Percentiles rank a stretch among this genome's conserved stretches.
phyloP scores from a whole-genome alignment of 2,888 invertebrate species.

The Sinodicranocentrus sp. region DNA sequence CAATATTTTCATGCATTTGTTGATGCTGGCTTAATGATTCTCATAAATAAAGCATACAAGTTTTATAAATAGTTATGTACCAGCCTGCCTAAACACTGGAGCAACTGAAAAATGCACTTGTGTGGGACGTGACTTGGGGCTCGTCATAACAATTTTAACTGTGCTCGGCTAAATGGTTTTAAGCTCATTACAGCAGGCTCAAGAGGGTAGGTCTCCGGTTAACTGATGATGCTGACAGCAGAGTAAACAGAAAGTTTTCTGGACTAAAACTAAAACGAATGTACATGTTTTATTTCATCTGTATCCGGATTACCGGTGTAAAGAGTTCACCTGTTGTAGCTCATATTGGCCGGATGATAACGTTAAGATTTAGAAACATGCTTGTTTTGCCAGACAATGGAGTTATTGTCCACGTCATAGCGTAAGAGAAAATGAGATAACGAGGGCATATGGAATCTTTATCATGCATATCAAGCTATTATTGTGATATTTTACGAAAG shows the following conservation, averaged over 20 bases:
- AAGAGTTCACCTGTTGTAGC: conserved; percentile 32
- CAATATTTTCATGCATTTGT: no score
- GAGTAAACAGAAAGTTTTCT: background rate
- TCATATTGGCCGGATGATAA: no score
- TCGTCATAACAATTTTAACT: conserved; percentile 59
- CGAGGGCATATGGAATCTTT: no score
- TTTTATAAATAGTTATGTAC: conserved; percentile 64
- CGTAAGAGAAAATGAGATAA: no score
- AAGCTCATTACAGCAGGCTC: conserved; percentile 35
- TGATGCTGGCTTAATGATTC: no score
- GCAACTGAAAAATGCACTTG: background rate
- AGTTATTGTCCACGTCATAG: no score
- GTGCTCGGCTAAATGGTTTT: conserved; percentile 39
- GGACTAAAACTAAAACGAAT: conserved; percentile 9
- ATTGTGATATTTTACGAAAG: no score
- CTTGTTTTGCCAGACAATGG: no score
- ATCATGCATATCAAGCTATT: no score
- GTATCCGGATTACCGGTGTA: conserved; percentile 6
- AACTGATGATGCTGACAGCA: background rate
- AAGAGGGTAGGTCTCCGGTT: conserved; percentile 7
- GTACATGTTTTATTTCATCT: conserved; percentile 37
- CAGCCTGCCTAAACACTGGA: conserved; percentile 36
- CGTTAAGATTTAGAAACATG: no score
- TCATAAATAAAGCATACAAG: no score
- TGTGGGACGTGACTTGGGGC: conserved; percentile 63